These are phyloP conservation scores for Lordiphosa collinella DNA, from an alignment of 1,140 invertebrate species.

Conservation along the genomic window DNA sequence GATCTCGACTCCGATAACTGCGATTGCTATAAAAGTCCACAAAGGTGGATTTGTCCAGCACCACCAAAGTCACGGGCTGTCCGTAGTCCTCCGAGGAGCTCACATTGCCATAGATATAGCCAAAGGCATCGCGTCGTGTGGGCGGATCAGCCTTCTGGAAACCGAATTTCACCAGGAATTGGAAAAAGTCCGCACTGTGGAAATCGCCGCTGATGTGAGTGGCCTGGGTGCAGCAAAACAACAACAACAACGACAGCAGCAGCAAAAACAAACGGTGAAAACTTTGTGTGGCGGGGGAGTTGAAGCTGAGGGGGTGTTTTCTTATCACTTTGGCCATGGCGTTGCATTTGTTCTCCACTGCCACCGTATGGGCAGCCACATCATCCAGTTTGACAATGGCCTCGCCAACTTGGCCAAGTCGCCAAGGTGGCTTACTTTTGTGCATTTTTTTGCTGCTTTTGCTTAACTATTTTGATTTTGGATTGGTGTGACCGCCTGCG, in stretches of 20 bases:
- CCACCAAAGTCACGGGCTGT: constrained; percentile 89
- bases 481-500: no score
- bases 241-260: constrained; percentile 18
- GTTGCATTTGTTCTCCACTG: not conserved
- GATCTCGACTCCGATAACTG: constrained; percentile 54
- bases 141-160: constrained; percentile 95
- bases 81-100: constrained; percentile 85
- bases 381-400: constrained; percentile 1
- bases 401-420: no score
- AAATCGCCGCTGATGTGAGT: constrained; percentile 82
- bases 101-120: constrained; percentile 97
- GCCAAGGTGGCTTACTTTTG: constrained; percentile 70
- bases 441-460: no score
- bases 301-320: constrained; percentile 18
- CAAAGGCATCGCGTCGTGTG: constrained; percentile 87
- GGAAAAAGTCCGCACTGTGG: constrained; percentile 89
- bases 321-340: constrained; percentile 47
- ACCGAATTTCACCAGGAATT: constrained; percentile 96
- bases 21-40: constrained; percentile 92
- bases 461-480: no score
- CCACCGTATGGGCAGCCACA: constrained; percentile 80
- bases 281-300: constrained; percentile 3
- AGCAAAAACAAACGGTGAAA: constrained; percentile 13
- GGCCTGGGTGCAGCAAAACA: constrained; percentile 15
- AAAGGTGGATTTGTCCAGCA: constrained; percentile 92